Conservation (phyloP, 1,140 invertebrate genomes). For the Cylas formicarius region DNA sequence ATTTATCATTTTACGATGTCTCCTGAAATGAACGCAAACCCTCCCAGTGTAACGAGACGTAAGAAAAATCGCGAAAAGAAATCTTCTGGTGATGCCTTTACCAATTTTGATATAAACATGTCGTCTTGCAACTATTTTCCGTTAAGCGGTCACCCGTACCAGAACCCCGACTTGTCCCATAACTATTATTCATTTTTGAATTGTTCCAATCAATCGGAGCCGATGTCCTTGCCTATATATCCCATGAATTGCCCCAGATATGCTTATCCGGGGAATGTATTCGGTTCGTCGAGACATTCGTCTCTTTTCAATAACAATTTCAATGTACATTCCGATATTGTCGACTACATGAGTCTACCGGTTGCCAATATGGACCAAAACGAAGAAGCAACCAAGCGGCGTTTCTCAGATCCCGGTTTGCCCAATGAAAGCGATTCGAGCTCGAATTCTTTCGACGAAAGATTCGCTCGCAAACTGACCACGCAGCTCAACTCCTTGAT, state of each 20-base stretch:
- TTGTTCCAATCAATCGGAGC: constrained; percentile 45
- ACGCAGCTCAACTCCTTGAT: constrained; percentile 47
- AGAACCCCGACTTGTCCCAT: constrained; percentile 29
- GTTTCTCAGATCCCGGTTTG: constrained; percentile 51
- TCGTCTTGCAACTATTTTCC: constrained; percentile 41
- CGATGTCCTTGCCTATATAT: constrained; percentile 47
- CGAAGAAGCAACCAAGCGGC: constrained; percentile 43
- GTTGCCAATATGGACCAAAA: constrained; percentile 34
- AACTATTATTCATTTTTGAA: constrained; percentile 42
- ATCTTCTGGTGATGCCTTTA: constrained; percentile 16
- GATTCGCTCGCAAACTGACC: constrained; percentile 44
- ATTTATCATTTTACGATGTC: constrained; percentile 29
- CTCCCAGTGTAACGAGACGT: constrained; percentile 35
- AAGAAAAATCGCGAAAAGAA: constrained; percentile 39
- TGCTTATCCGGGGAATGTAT: constrained; percentile 24
- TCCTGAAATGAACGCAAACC: constrained; percentile 39
- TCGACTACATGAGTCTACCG: constrained; percentile 47
- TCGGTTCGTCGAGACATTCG: constrained; percentile 32
- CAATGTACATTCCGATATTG: constrained; percentile 30
- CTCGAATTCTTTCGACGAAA: constrained; percentile 44
- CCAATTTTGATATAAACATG: constrained; percentile 29
- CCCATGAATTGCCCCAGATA: constrained; percentile 36
- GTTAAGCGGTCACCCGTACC: constrained; percentile 46
- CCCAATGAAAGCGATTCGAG: constrained; percentile 48
- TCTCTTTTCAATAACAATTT: constrained; percentile 20